These are phyloP conservation scores for Holothuria leucospilota DNA, from an alignment of 53 echinoderm and acorn worm genomes.

Conservation along the genomic window DNA sequence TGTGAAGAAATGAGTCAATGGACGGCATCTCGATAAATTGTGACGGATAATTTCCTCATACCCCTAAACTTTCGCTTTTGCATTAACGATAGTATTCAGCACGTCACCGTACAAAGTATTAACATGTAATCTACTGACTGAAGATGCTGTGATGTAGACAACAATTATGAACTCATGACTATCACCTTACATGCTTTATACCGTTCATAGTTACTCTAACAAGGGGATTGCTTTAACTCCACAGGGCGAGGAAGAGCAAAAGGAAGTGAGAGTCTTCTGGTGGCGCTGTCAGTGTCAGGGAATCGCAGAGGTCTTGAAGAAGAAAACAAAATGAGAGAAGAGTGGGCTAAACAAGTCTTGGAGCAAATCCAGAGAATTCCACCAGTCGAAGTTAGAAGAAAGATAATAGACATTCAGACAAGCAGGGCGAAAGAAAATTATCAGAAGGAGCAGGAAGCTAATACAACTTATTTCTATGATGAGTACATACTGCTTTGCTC, in stretches of 20 bases:
- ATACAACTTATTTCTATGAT: neutral
- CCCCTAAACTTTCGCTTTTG: no score
- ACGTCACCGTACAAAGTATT: no score
- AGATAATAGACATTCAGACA: constrained; percentile 5
- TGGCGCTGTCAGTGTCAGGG: constrained; percentile 57
- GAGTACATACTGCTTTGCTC: constrained; percentile 51
- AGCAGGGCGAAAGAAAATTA: neutral
- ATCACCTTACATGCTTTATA: no score
- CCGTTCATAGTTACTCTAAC: no score
- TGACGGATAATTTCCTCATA: no score
- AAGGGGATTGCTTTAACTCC: no score
- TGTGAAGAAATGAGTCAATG: no score
- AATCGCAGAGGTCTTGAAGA: constrained; percentile 39
- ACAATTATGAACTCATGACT: no score
- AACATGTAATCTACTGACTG: no score
- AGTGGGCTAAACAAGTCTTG: constrained; percentile 53
- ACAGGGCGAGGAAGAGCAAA: constrained; percentile 66
- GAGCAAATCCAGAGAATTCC: constrained; percentile 15
- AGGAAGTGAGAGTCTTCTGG: constrained; percentile 66
- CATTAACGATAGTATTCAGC: no score
- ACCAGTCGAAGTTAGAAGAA: constrained; percentile 13
- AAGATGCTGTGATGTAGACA: no score
- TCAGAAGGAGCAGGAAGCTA: neutral
- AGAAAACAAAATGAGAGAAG: constrained; percentile 62
- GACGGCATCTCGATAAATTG: no score